Conservation (phyloP, 1,140 invertebrate genomes). For the Diabrotica virgifera region DNA sequence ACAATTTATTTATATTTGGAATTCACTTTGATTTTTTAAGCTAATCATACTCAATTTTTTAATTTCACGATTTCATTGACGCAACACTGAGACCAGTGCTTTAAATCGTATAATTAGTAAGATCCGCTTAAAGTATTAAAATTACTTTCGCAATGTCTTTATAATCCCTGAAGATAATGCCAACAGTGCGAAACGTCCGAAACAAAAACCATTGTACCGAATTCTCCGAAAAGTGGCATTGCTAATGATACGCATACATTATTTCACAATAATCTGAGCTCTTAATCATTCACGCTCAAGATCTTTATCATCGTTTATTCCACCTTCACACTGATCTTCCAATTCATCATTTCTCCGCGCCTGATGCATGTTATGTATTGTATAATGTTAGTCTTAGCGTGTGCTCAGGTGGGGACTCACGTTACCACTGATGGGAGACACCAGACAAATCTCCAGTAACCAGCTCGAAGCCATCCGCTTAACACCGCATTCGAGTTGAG, state of each 20-base stretch:
- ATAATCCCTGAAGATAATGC: not conserved
- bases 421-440: not conserved
- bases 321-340: slow-evolving; percentile 1
- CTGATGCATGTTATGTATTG: slow-evolving; percentile 2
- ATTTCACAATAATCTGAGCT: slow-evolving; percentile 2
- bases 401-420: slow-evolving; percentile 1
- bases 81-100: too few species aligned
- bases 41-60: too few species aligned
- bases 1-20: too few species aligned
- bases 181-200: not conserved
- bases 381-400: slow-evolving; percentile 2
- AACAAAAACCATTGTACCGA: not conserved
- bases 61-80: too few species aligned
- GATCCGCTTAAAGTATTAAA: too few species aligned
- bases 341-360: slow-evolving; percentile 1
- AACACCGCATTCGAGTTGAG: not conserved
- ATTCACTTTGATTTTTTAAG: too few species aligned
- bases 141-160: not conserved
- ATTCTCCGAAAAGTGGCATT: slow-evolving; percentile 2
- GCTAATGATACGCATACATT: slow-evolving; percentile 2
- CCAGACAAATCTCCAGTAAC: not conserved
- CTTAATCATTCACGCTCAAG: slow-evolving; percentile 2
- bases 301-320: slow-evolving; percentile 3
- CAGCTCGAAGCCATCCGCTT: not conserved
- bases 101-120: too few species aligned